phyloP scores from a whole-genome alignment of 2,797 vertebrate species.

The Alectoris magna region DNA sequence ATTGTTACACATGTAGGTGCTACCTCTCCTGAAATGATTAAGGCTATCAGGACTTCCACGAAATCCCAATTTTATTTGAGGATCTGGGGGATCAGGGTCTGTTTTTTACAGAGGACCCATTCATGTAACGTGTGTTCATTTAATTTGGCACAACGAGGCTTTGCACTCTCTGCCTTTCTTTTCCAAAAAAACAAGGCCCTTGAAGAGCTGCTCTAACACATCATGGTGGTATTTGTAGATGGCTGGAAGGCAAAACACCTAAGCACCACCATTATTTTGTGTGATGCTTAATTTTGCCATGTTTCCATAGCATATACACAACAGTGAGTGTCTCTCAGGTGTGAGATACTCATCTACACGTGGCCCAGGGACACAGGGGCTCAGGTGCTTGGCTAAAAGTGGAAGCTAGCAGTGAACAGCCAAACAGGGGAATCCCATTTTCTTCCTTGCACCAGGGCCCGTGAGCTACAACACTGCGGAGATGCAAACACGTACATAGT shows the following conservation, averaged over 20 bases:
- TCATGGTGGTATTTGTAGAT: neutral
- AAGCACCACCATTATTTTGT: neutral
- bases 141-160: neutral
- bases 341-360: neutral
- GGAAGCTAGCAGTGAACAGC: neutral
- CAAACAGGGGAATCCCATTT: neutral
- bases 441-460: neutral
- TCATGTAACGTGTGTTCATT: neutral
- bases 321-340: neutral
- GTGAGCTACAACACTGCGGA: neutral
- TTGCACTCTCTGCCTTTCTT: neutral
- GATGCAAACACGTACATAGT: rapidly evolving
- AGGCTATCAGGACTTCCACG: neutral
- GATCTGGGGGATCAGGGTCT: neutral
- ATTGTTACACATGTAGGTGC: neutral
- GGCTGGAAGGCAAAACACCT: neutral
- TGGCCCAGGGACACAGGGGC: neutral
- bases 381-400: neutral
- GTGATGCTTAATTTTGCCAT: neutral
- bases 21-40: neutral
- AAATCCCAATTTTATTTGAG: neutral
- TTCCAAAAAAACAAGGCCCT: neutral
- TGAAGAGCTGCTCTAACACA: neutral
- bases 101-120: neutral
- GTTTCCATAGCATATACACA: neutral